Percentiles rank a stretch among this genome's conserved stretches.
These are phyloP conservation scores for Ia io DNA, from an alignment of 2,113 vertebrate genomes.

Conservation along the genomic window DNA sequence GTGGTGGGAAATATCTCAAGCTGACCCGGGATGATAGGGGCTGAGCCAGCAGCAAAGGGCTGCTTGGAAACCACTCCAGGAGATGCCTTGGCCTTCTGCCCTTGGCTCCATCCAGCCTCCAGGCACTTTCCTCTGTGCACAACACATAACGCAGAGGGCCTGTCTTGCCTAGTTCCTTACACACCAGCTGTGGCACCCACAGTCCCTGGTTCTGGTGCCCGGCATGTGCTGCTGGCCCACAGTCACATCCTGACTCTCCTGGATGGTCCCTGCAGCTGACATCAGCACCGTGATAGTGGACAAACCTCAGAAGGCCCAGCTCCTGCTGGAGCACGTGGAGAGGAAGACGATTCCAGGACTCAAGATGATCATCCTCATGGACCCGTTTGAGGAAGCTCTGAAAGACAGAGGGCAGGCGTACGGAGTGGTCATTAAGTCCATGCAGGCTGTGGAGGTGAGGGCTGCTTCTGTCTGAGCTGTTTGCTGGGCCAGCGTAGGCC, in stretches of 20 bases:
- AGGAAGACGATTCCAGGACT: conserved; percentile 88
- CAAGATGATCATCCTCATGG: conserved; percentile 93
- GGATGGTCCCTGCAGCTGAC: conserved; percentile 86
- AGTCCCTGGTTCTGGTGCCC: not conserved
- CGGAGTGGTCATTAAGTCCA: conserved; percentile 89
- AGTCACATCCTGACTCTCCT: not conserved
- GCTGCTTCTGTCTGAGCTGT: not conserved
- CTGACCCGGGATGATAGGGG: not conserved
- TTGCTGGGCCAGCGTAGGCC: not conserved
- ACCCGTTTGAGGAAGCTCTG: conserved; percentile 87
- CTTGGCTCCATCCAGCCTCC: not conserved
- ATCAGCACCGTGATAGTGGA: conserved; percentile 97
- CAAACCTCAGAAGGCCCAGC: conserved; percentile 91
- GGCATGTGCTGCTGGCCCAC: accelerated
- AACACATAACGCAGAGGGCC: not conserved
- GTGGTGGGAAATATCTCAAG: not conserved
- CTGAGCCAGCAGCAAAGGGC: not conserved
- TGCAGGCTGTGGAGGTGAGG: conserved; percentile 92
- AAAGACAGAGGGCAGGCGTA: conserved; percentile 84
- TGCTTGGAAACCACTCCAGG: not conserved
- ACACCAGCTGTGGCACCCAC: not conserved
- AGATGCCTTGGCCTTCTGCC: not conserved
- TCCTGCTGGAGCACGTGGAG: conserved; percentile 93
- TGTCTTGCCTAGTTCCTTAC: not conserved
- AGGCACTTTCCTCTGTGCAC: not conserved